A percentile compares a stretch with the other conserved stretches of the same genome.
Conservation (phyloP, 2,113 vertebrate species). For the Coreoperca whiteheadi region DNA sequence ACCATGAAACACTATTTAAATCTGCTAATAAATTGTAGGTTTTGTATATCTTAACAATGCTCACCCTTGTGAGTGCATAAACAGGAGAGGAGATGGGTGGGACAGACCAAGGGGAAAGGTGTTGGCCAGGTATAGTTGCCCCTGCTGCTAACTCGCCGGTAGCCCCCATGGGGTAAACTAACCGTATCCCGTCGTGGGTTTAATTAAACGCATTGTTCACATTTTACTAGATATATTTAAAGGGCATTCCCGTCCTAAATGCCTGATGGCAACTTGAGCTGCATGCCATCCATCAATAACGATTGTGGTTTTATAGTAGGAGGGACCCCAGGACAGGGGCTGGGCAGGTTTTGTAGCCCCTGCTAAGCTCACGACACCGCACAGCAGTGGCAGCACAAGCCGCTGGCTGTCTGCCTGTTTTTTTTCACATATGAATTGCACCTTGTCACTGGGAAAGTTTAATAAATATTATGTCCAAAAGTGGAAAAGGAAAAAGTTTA, state of each 20-base stretch:
- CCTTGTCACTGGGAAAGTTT: background rate
- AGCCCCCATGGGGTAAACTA: conserved; percentile 54
- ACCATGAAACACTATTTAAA: background rate
- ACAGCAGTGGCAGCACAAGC: conserved; percentile 29
- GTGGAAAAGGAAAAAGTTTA: background rate
- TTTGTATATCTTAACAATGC: background rate
- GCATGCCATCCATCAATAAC: conserved; percentile 36
- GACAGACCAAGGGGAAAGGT: conserved; percentile 38
- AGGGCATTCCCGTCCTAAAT: conserved; percentile 34
- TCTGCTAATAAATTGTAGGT: background rate
- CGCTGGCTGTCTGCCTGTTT: conserved; percentile 7
- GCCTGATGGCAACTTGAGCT: conserved; percentile 65
- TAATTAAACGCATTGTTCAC: conserved; percentile 63
- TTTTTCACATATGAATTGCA: background rate
- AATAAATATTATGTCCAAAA: background rate
- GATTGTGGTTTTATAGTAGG: conserved; percentile 68
- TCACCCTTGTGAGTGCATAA: background rate
- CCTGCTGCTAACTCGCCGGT: conserved; percentile 43
- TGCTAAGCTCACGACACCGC: conserved; percentile 70
- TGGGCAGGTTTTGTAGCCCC: conserved; percentile 62
- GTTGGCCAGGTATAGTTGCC: conserved; percentile 51
- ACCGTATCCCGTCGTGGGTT: conserved; percentile 34
- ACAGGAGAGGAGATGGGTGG: background rate
- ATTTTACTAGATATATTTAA: conserved; percentile 44
- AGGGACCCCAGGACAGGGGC: conserved; percentile 41